Conservation (phyloP, 2,888 invertebrate species). For the Synergus itoensis region DNA sequence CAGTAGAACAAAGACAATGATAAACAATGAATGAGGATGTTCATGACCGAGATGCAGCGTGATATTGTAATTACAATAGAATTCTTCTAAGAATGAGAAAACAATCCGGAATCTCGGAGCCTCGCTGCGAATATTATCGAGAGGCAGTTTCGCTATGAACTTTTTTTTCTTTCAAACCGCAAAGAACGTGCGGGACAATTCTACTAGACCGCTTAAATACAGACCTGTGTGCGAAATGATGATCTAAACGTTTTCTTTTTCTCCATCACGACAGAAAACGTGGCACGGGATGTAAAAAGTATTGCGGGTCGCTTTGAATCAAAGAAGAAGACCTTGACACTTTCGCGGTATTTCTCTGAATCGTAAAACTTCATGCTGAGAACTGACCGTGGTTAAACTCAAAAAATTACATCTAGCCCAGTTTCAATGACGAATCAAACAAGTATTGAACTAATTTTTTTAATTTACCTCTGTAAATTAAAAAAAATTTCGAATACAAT, state of each 20-base stretch:
- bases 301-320: constrained; percentile 47
- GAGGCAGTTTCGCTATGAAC: not conserved
- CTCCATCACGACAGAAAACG: not conserved
- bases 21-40: not conserved
- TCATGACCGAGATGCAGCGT: constrained; percentile 12
- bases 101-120: not conserved
- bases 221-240: constrained; percentile 13
- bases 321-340: constrained; percentile 62
- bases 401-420: not conserved
- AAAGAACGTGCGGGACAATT: constrained; percentile 24
- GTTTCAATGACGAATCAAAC: not conserved
- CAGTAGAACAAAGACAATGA: not conserved
- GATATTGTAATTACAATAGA: constrained; percentile 2
- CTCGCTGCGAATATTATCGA: not conserved
- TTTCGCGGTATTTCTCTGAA: constrained; percentile 53
- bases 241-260: constrained; percentile 20
- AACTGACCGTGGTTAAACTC: not conserved
- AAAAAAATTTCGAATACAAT: no score
- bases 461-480: not conserved
- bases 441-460: not conserved
- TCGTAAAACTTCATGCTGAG: constrained; percentile 36
- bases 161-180: constrained; percentile 4
- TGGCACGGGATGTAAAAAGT: not conserved
- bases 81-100: constrained; percentile 1
- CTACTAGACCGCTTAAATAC: not conserved